These are phyloP conservation scores for Eidolon dupreanum DNA, from an alignment of 2,797 vertebrate genomes.

Conservation along the genomic window DNA sequence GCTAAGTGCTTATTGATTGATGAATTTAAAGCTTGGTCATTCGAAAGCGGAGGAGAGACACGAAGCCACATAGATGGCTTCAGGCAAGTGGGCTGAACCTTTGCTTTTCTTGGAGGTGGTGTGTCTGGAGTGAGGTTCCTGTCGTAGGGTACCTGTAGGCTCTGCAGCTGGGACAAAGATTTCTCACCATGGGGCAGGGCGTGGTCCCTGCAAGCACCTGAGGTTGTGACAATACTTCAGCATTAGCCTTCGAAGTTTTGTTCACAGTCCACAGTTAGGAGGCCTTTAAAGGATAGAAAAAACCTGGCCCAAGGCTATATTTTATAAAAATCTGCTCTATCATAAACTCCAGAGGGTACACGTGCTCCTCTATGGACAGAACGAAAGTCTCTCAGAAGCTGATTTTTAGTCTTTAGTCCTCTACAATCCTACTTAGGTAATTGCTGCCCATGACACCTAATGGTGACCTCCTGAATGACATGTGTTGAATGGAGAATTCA, in stretches of 20 bases:
- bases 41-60: background rate
- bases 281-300: background rate
- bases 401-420: background rate
- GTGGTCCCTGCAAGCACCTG: background rate
- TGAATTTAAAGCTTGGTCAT: background rate
- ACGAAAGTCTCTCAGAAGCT: background rate
- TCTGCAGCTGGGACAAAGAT: background rate
- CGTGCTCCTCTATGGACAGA: background rate
- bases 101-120: background rate
- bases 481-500: background rate
- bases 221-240: background rate
- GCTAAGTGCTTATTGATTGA: too few species aligned
- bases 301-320: background rate
- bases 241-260: background rate
- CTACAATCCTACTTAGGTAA: background rate
- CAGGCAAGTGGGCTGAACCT: background rate
- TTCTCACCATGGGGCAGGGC: background rate
- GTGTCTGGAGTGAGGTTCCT: background rate
- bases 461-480: background rate
- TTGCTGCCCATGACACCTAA: background rate
- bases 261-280: background rate
- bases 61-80: background rate
- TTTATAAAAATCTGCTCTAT: background rate
- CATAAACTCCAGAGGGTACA: background rate
- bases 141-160: fast-evolving